Percentiles rank a stretch among this genome's conserved stretches.
phyloP scores from a whole-genome alignment of 2,113 vertebrate species.

The Laticauda laticaudata region DNA sequence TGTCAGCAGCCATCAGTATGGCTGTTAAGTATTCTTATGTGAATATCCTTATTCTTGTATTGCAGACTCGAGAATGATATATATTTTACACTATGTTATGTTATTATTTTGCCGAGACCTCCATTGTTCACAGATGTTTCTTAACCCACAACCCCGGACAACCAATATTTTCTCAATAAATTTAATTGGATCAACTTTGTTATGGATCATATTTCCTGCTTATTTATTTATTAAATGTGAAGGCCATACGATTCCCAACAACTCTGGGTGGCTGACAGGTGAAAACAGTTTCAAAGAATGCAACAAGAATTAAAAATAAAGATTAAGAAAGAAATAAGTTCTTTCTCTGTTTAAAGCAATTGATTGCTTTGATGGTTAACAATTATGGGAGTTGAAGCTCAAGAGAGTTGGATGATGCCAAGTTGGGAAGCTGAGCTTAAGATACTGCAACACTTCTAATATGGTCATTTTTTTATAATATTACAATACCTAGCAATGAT shows the following conservation, averaged over 20 bases:
- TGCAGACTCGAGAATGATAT: neutral
- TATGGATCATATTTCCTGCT: neutral
- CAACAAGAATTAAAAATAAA: neutral
- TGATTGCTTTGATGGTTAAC: neutral
- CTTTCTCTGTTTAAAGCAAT: neutral
- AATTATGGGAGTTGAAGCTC: neutral
- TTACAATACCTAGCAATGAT: conserved; percentile 86
- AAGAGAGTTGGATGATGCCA: neutral
- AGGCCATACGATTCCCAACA: neutral
- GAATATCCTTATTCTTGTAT: neutral
- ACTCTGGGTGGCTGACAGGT: neutral
- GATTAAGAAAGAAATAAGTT: neutral
- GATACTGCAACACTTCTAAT: neutral
- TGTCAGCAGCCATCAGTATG: neutral
- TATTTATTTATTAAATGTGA: neutral
- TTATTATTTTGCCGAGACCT: neutral
- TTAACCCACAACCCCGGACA: neutral
- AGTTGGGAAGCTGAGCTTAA: neutral
- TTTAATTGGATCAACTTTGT: neutral
- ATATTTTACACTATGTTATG: neutral
- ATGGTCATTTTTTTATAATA: neutral
- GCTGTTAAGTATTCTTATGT: neutral
- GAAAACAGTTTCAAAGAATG: neutral
- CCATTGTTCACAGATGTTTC: neutral
- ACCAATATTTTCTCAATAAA: neutral